Evolutionary conservation across 2,113 vertebrate species (phyloP).

Genomic region (human): GRCh38 chr1:245690001-245690500

Average conservation of each 20-base stretch:
- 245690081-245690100: not conserved
- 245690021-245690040: not conserved
- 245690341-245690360: not conserved
- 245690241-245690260: not conserved
- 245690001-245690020: not conserved
- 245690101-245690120: not conserved
- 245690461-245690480: not conserved
- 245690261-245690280: not conserved
- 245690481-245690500: not conserved
- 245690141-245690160: not conserved
- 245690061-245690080: not conserved
- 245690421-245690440: no score
- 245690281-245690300: not conserved
- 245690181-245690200: not conserved
- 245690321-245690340: not conserved
- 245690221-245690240: not conserved
- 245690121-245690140: not conserved
- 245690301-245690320: no score
- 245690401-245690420: not conserved
- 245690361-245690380: not conserved
- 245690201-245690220: rapidly evolving
- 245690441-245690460: not conserved
- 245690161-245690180: no score
- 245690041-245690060: not conserved
- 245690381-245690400: not conserved